Evolutionary conservation across 2,888 invertebrate genomes (phyloP), one percentile per base, ranked within the genome.

Genomic region (Apamea monoglypha): DNA sequence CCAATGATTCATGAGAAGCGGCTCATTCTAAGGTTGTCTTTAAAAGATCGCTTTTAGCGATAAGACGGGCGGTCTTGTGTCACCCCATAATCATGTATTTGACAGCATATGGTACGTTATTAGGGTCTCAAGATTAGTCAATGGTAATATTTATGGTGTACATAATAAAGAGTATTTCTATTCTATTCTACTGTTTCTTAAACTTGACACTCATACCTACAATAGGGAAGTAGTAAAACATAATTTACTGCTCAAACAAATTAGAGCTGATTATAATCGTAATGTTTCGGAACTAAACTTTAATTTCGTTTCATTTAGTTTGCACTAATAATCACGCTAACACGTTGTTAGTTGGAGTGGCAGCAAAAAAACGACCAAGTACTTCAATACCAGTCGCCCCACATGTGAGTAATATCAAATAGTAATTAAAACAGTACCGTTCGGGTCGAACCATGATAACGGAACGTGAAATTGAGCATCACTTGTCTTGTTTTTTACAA

Each of bases 361-460:
- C 32, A 76, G 59, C 66, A 82, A 78, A 76, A 76, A 87, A 87
- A 85, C 50, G 6, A 29, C n/a, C 64, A 50, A 25, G 36, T 67
- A 80, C 25, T 63, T 56, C 63, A 76, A 82, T 64, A 74, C 76
- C 32, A 50, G 76, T 75, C 67, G 67, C 50, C 74, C 76, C 67
- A 81, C 87, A 67, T 78, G 67, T 56, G 85, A 85, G 72, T 86
- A 69, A 79, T 83, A 85, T 82, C 75, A 61, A 81, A 81, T 80
- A 63, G 72, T 85, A 83, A 88, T 83, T 88, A 85, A 88, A 83
- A 86, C 74, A 64, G 77, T 71, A 81, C 75, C 69, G 78, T 80
- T 83, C 32, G 66, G 67, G 56, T 75, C 76, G 69, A 29, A 64
- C 56, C 18, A 29, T 69, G 69, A 74, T 86, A 88, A 84, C 86